A percentile compares a stretch with the other conserved stretches of the same genome.
Conservation (phyloP, 2,113 vertebrate genomes). For the Tragelaphus imberbis region DNA sequence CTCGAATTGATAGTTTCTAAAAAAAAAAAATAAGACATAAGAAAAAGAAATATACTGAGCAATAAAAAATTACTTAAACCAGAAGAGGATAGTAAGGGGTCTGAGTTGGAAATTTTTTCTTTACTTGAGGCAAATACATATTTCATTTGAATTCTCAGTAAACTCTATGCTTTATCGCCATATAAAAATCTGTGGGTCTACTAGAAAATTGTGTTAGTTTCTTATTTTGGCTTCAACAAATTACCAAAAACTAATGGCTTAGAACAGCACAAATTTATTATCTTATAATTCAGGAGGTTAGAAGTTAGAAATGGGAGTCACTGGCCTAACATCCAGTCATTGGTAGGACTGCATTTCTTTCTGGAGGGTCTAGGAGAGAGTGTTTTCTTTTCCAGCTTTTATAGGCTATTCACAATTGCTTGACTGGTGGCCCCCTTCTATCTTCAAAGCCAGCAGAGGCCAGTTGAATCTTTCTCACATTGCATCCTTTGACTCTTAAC, state of each 20-base stretch:
- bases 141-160: slow-evolving; percentile 25
- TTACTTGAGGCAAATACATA: neutral
- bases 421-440: neutral
- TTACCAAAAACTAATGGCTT: neutral
- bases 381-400: neutral
- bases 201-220: neutral
- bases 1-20: neutral
- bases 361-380: neutral
- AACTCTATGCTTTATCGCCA: neutral
- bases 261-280: neutral
- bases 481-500: neutral
- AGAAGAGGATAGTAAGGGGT: neutral
- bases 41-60: neutral
- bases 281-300: neutral
- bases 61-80: neutral
- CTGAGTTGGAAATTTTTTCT: neutral
- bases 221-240: neutral
- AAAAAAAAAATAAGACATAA: neutral
- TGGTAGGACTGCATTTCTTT: neutral
- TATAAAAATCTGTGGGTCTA: neutral
- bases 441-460: neutral
- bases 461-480: neutral
- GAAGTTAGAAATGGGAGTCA: neutral
- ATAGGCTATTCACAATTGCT: neutral
- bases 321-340: neutral